These are phyloP conservation scores for Crax fasciolata DNA, from an alignment of 2,797 vertebrate genomes.

Conservation along the genomic window DNA sequence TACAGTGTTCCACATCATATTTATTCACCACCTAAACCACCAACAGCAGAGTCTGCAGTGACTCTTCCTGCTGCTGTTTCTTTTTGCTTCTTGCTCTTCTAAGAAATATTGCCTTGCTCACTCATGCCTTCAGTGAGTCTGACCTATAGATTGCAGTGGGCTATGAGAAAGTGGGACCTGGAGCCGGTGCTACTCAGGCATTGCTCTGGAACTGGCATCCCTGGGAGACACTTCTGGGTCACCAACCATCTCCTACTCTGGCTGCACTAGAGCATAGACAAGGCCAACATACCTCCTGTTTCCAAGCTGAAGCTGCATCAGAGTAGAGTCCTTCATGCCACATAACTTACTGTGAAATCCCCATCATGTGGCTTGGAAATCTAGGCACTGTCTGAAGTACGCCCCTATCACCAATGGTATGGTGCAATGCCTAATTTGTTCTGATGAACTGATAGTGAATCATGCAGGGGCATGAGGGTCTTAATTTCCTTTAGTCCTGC, in stretches of 20 bases:
- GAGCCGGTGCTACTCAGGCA: neutral
- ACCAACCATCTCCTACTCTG: neutral
- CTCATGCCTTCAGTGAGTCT: neutral
- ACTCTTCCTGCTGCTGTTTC: neutral
- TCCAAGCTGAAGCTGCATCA: neutral
- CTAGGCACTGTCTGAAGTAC: neutral
- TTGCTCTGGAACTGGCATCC: neutral
- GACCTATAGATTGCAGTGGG: neutral
- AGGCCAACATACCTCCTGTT: neutral
- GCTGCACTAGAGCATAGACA: neutral
- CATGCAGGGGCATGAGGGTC: neutral
- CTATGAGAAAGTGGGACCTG: neutral
- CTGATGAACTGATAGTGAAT: neutral
- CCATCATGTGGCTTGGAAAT: neutral
- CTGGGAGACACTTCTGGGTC: neutral
- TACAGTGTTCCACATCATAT: neutral
- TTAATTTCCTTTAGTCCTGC: neutral
- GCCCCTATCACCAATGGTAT: neutral
- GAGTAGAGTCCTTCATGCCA: neutral
- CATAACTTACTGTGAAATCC: neutral
- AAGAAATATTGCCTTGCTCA: neutral
- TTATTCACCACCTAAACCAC: neutral
- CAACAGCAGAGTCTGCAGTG: neutral
- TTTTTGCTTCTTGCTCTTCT: neutral
- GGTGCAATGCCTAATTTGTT: neutral